Evolutionary conservation across 2,888 invertebrate genomes (phyloP).

Genomic region (Campoplex capitator): DNA sequence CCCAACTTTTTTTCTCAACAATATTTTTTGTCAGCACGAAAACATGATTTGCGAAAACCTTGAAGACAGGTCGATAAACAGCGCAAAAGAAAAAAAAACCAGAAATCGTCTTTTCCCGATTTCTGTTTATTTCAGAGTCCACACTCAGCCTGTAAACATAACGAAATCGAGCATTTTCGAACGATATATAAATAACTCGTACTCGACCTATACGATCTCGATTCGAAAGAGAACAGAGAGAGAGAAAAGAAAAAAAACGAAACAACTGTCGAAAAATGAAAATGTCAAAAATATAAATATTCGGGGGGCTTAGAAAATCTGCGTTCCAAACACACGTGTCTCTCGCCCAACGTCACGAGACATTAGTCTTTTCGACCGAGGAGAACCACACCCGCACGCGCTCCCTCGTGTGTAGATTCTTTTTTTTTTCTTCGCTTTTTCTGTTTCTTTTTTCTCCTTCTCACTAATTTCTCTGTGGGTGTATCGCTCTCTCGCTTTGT

Average conservation of each 20-base stretch:
- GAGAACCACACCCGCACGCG: conserved; percentile 8
- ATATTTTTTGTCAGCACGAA: background rate
- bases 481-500: background rate
- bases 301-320: background rate
- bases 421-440: background rate
- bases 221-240: background rate
- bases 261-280: background rate
- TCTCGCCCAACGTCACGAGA: conserved; percentile 7
- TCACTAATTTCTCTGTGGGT: background rate
- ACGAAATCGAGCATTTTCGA: background rate
- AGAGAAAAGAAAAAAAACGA: background rate
- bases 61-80: background rate
- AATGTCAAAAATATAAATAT: background rate
- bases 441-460: background rate
- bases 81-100: background rate
- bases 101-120: background rate
- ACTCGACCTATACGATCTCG: background rate
- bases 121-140: background rate
- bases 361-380: conserved; percentile 18
- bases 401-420: background rate
- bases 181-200: background rate
- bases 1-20: no score
- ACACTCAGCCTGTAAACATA: background rate
- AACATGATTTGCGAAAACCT: background rate
- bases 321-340: conserved; percentile 33